Conservation (phyloP, 1,140 invertebrate genomes). For the Lasioglossum albipes region DNA sequence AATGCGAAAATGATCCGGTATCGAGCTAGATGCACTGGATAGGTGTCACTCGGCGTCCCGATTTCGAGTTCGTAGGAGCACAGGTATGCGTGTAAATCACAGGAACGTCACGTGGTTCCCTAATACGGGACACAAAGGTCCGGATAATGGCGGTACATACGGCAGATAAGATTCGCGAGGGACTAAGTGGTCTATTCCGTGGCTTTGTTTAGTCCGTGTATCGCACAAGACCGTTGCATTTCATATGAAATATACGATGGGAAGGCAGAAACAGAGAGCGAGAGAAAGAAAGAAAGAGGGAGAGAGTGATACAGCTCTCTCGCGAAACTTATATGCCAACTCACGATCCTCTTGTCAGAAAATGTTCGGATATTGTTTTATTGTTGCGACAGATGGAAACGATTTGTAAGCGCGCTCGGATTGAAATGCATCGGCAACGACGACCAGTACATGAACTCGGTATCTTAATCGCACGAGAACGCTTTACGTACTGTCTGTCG, state of each 20-base stretch:
- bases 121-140: neutral
- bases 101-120: neutral
- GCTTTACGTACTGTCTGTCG: neutral
- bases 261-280: neutral
- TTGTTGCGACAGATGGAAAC: neutral
- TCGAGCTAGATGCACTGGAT: slow-evolving; percentile 11
- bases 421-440: neutral
- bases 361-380: slow-evolving; percentile 17
- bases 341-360: slow-evolving; percentile 4
- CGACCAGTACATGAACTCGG: slow-evolving; percentile 1
- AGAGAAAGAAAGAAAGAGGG: too few species aligned
- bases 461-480: neutral
- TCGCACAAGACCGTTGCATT: neutral
- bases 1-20: neutral
- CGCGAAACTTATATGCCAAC: slow-evolving; percentile 5
- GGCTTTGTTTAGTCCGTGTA: neutral
- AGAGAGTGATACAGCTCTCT: too few species aligned
- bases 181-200: slow-evolving; percentile 6
- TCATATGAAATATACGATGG: slow-evolving; percentile 3
- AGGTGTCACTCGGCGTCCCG: slow-evolving; percentile 11
- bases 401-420: neutral
- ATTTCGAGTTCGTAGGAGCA: neutral
- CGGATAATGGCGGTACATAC: slow-evolving; percentile 2
- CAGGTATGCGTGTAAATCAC: slow-evolving; percentile 20
- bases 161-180: slow-evolving; percentile 18